Conservation (phyloP, 2,888 invertebrate species). For the Troglohyphantes excavatus region DNA sequence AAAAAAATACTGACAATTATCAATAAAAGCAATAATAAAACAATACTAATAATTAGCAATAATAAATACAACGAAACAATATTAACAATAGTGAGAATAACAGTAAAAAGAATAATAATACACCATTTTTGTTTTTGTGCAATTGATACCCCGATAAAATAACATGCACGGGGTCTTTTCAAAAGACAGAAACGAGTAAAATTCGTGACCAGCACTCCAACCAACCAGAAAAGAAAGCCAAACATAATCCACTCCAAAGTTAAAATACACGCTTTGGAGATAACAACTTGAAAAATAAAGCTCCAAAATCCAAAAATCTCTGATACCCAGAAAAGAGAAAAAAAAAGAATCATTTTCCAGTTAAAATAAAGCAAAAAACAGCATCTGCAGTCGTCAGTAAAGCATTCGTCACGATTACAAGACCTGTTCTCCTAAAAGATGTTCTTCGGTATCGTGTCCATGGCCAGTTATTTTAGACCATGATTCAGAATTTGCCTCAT, state of each 20-base stretch:
- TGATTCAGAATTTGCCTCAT: conserved; percentile 50
- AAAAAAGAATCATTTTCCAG: background rate
- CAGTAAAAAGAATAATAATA: too few species aligned
- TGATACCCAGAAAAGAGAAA: background rate
- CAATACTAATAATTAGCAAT: too few species aligned
- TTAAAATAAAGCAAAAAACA: background rate
- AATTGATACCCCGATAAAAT: too few species aligned
- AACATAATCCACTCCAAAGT: background rate
- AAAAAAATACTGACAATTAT: too few species aligned
- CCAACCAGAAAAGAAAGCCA: background rate
- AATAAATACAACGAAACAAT: too few species aligned
- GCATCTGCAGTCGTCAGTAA: background rate
- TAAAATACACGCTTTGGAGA: background rate
- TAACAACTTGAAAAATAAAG: background rate
- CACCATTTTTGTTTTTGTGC: too few species aligned
- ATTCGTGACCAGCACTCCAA: background rate
- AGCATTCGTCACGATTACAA: conserved; percentile 52
- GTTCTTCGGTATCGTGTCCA: background rate
- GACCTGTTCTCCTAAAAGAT: background rate
- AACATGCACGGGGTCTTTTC: too few species aligned
- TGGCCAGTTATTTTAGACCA: background rate
- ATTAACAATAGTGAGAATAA: too few species aligned
- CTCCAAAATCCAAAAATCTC: background rate
- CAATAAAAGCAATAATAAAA: too few species aligned
- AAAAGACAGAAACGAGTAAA: background rate